Conservation (phyloP, 2,113 vertebrate genomes). For the Tupaia chinensis region DNA sequence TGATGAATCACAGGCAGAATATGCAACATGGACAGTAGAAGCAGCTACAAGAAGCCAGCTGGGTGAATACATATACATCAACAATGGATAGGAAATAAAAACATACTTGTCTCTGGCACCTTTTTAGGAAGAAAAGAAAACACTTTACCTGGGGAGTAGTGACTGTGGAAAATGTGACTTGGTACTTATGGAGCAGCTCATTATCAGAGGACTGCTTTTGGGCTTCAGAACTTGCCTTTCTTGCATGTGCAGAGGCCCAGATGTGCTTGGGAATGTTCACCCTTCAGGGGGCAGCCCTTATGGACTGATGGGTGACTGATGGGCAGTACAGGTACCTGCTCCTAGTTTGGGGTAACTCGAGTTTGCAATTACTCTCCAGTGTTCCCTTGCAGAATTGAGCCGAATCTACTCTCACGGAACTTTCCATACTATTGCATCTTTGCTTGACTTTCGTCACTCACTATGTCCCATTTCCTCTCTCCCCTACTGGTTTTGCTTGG, state of each 20-base stretch:
- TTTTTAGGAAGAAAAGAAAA: neutral
- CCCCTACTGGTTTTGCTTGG: neutral
- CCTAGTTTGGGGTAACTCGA: neutral
- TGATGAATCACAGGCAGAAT: neutral
- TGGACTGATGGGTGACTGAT: neutral
- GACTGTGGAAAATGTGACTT: neutral
- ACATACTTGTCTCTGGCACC: neutral
- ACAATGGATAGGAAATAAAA: neutral
- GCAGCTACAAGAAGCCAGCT: neutral
- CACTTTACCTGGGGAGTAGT: no score
- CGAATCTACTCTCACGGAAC: neutral
- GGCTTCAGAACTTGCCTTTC: neutral
- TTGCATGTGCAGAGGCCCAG: neutral
- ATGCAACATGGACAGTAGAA: neutral
- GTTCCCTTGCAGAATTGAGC: neutral
- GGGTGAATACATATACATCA: neutral
- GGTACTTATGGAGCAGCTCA: neutral
- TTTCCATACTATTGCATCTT: neutral
- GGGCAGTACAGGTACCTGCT: no score
- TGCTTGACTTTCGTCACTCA: neutral
- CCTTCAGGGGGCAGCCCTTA: neutral
- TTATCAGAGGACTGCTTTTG: neutral
- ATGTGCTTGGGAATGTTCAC: neutral
- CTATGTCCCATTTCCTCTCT: neutral
- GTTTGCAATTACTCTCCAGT: neutral